Percentiles rank a stretch among this genome's conserved stretches.
Evolutionary conservation across 2,888 invertebrate genomes (phyloP).

Genomic region (Plagiodera versicolora): DNA sequence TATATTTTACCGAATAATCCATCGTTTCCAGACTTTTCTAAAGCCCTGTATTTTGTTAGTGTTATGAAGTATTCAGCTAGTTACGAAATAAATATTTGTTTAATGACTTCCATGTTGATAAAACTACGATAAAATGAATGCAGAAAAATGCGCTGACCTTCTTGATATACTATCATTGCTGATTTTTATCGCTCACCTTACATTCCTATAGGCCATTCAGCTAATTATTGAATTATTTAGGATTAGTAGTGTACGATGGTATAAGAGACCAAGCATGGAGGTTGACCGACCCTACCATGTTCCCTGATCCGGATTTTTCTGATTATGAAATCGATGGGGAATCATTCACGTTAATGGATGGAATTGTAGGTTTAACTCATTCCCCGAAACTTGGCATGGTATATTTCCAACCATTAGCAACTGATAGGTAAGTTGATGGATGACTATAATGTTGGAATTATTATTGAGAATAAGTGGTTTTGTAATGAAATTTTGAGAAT

Average conservation of each 20-base stretch:
- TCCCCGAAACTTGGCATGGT: conserved; percentile 65
- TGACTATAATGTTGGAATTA: neutral
- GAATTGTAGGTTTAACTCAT: conserved; percentile 70
- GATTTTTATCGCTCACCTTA: no score
- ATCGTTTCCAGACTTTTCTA: no score
- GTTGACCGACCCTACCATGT: conserved; percentile 79
- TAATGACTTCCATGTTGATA: no score
- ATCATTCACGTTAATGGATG: conserved; percentile 72
- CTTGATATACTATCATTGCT: no score
- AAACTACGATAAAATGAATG: no score
- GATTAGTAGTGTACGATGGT: conserved; percentile 67
- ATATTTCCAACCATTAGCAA: conserved; percentile 75
- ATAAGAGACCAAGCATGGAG: conserved; percentile 78
- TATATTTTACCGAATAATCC: no score
- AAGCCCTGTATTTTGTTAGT: no score
- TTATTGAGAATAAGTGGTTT: no score
- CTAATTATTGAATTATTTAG: conserved; percentile 42
- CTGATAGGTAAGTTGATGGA: conserved; percentile 70
- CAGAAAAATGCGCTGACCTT: no score
- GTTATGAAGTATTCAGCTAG: no score
- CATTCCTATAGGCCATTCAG: conserved; percentile 3
- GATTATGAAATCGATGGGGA: conserved; percentile 72
- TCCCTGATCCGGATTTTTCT: conserved; percentile 79
- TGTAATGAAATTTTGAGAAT: no score
- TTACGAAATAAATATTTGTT: no score